Evolutionary conservation across 1,140 invertebrate genomes (phyloP).

Genomic region (Plectrocnemia conspersa): DNA sequence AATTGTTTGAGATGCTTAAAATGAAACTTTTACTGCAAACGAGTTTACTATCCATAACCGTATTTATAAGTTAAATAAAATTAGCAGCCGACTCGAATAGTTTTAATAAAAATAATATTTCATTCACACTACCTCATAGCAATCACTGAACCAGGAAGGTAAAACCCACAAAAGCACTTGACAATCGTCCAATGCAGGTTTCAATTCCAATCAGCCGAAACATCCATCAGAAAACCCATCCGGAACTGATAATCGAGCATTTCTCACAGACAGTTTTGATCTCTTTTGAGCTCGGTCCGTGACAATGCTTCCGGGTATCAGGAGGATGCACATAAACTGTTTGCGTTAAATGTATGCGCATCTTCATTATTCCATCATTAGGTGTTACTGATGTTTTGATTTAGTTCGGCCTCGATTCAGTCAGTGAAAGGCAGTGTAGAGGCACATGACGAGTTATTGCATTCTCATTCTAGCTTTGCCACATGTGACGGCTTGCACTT

Average conservation of each 20-base stretch:
- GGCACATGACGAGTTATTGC: conserved; percentile 56
- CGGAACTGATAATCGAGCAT: conserved; percentile 13
- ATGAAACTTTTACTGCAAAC: too few species aligned
- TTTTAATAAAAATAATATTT: too few species aligned
- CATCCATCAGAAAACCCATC: conserved; percentile 31
- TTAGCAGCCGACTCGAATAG: too few species aligned
- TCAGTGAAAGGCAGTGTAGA: conserved; percentile 50
- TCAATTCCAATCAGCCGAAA: conserved; percentile 29
- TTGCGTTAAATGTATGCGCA: not conserved
- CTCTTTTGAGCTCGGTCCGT: not conserved
- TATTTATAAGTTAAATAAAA: too few species aligned
- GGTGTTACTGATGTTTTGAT: conserved; percentile 18
- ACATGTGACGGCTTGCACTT: conserved; percentile 36
- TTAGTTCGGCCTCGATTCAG: conserved; percentile 52
- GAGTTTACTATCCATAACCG: too few species aligned
- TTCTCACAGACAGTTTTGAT: not conserved
- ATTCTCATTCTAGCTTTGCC: conserved; percentile 45
- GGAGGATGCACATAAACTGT: conserved; percentile 3
- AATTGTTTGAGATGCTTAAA: not conserved
- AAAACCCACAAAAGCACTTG: conserved; percentile 25
- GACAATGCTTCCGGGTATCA: not conserved
- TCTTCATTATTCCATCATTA: conserved; percentile 12
- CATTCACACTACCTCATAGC: conserved; percentile 22
- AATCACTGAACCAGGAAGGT: conserved; percentile 33
- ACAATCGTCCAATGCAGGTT: conserved; percentile 23